Base-by-base conservation (phyloP, 2,797 vertebrate species). In the Myotis myotis region DNA sequence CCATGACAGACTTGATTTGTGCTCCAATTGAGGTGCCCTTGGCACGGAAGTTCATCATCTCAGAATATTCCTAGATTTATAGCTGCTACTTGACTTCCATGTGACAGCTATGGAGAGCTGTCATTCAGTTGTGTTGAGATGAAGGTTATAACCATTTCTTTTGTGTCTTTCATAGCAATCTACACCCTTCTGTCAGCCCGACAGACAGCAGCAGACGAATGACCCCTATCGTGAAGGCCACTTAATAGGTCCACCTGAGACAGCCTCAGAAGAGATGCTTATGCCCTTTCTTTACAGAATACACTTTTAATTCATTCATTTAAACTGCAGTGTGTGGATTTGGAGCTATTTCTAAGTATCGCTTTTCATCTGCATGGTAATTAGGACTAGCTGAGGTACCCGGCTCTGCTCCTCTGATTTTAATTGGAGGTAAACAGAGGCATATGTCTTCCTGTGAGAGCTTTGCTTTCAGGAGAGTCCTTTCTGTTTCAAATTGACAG, bases 401-500 rank as follows among this genome's bases (percentile, higher is more conserved):
- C 33, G 51, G 64, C 13, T 74, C 75, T 84, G 71, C 17, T 83
- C 30, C 70, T 93, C n/a, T 9, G 22, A 78, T 89, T 96, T 89
- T 91, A 96, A 96, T 87, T 89, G 89, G 86, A 75, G 28, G 41
- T 89, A 94, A 95, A 91, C 36, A 76, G 66, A 95, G 44, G 36
- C 7, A 20, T 72, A 33, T 49, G 10, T 47, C 85, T 93, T 89
- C 51, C 41, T 93, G 12, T 49, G 79, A 96, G 41, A 84, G 20
- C n/a, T 88, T 71, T 75, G 66, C 74, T 95, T 95, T 83, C 41
- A 44, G 38, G 28, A 76, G 22, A 91, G 4, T 86, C 15, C 41
- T 95, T 78, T 9, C 57, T 81, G 20, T 96, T 84, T 85, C 80
- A 87, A 80, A 93, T 28, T 89, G 66, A 91, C 75, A 96, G n/a